Conservation (phyloP, 2,797 vertebrate species). For the Oceanodroma leucorhoa region DNA sequence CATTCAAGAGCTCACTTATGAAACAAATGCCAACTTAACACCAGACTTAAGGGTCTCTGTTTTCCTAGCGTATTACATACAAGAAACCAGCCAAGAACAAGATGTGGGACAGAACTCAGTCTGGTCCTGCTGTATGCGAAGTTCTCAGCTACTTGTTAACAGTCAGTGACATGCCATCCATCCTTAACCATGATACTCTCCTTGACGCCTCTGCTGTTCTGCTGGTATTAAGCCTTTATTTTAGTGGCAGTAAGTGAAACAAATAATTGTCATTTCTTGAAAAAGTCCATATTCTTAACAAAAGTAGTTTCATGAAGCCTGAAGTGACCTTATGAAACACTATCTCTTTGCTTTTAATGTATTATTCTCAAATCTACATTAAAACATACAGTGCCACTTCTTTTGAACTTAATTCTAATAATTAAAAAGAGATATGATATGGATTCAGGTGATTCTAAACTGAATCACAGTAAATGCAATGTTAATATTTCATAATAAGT, state of each 20-base stretch:
- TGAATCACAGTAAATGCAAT: neutral
- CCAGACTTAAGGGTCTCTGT: neutral
- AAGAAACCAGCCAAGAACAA: neutral
- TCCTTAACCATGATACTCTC: neutral
- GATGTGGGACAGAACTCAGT: neutral
- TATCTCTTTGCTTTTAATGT: neutral
- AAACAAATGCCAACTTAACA: neutral
- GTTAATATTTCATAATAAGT: neutral
- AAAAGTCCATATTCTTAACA: neutral
- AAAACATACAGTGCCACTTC: neutral
- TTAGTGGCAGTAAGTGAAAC: neutral
- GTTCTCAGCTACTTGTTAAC: neutral
- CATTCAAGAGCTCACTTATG: neutral
- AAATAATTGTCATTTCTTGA: neutral
- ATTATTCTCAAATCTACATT: neutral
- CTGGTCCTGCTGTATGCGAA: neutral
- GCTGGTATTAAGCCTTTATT: neutral
- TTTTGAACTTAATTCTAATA: neutral
- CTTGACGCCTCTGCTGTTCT: neutral
- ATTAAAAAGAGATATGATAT: neutral
- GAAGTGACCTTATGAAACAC: neutral
- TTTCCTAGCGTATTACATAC: neutral
- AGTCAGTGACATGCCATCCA: neutral
- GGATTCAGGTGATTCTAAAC: neutral
- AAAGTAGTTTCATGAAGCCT: neutral